Percentiles rank a stretch among this genome's conserved stretches.
phyloP scores from a whole-genome alignment of 1,140 invertebrate genomes.

The Bombus sibiricus region DNA sequence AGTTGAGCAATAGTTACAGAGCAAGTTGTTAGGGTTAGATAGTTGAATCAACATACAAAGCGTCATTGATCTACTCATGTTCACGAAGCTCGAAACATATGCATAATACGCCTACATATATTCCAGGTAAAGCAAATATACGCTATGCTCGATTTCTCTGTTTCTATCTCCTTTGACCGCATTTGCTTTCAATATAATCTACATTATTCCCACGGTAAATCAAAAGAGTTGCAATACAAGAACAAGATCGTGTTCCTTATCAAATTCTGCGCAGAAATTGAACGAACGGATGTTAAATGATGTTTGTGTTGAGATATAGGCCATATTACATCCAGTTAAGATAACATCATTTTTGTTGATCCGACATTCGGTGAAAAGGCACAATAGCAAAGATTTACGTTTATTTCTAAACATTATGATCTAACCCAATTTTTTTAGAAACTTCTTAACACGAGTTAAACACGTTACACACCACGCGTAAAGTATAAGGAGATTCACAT shows the following conservation, averaged over 20 bases:
- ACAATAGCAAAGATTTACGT: too few relatives aligned
- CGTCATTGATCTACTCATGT: slow-evolving; percentile 41
- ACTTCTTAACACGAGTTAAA: too few relatives aligned
- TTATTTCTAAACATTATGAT: too few relatives aligned
- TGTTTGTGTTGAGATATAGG: too few relatives aligned
- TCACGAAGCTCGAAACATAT: slow-evolving; percentile 29
- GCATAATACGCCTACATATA: slow-evolving; percentile 19
- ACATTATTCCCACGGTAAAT: background rate
- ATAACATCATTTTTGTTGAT: too few relatives aligned
- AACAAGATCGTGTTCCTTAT: background rate
- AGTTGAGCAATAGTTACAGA: slow-evolving; percentile 48
- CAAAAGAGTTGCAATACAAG: background rate
- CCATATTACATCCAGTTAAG: too few relatives aligned
- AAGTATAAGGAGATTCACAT: too few relatives aligned
- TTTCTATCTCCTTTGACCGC: slow-evolving; percentile 26
- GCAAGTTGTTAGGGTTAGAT: slow-evolving; percentile 51
- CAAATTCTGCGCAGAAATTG: background rate
- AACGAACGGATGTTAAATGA: background rate
- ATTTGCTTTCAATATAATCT: slow-evolving; percentile 27
- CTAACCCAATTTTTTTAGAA: too few relatives aligned
- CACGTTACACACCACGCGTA: too few relatives aligned
- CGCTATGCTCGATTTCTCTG: slow-evolving; percentile 2
- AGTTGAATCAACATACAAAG: slow-evolving; percentile 47
- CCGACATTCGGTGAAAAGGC: too few relatives aligned
- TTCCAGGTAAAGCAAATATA: slow-evolving; percentile 22